Evolutionary conservation across 2,888 invertebrate genomes (phyloP), one percentile per base, ranked within the genome.

Genomic region (Drosophila glabriapex): DNA sequence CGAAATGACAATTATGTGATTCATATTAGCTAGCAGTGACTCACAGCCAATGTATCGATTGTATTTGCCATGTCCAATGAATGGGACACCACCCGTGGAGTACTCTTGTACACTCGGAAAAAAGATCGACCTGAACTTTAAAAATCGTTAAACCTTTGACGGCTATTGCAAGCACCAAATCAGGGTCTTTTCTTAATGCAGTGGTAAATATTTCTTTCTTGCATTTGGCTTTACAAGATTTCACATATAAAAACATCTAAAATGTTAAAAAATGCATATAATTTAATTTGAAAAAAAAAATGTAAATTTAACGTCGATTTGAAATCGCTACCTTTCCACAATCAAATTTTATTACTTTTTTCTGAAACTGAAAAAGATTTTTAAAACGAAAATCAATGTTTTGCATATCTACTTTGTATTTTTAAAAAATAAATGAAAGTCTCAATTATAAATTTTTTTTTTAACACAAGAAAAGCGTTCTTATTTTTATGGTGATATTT

Each of bases 21-120:
- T 89, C 87, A 83, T 72, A 70, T 56, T 56, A 39, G 39, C 28
- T 10, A 37, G 9, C 12, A 29, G 68, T 88, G 88, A 83, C 55
- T 85, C 86, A 82, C 37, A 55, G 65, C 39, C 46, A 49, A 58
- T 53, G 35, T 53, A 60, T 61, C 35, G 41, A 65, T 46, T 49
- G 55, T 61, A 53, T 31, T 52, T 9, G 25, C 59, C 71, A 65
- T 68, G 64, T 65, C 37, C 52, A 76, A 55, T 62, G 71, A 70
- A 68, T 67, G 65, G 68, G 60, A 55, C 68, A 70, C 46, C 65
- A 59, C 85, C 85, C 80, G 83, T 65, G 59, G 69, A 65, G 67
- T 49, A 37, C 3, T 46, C 58, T 22, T 12, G 37, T 55, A 12
- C 12, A 46, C 46, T 46, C 16, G 25, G 2, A 25, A 25, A 46